These are phyloP conservation scores for Genyomyrus donnyi DNA, from an alignment of 2,113 vertebrate genomes.

Conservation along the genomic window DNA sequence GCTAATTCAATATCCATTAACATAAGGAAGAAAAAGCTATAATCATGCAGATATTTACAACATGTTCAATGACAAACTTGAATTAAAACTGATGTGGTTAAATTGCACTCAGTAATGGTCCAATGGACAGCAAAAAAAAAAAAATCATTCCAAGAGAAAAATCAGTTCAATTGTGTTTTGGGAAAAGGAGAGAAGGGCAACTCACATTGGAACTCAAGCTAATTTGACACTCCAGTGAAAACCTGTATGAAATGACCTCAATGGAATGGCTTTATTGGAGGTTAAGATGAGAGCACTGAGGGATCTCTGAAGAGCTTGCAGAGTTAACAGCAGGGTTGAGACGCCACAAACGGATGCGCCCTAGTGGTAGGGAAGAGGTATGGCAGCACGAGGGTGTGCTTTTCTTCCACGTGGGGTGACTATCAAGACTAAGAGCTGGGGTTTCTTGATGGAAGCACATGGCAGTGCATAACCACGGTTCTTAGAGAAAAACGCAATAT, in stretches of 20 bases:
- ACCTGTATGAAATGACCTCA: background rate
- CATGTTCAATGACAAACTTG: background rate
- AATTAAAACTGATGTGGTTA: conserved; percentile 3
- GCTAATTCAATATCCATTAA: background rate
- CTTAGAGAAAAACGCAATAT: background rate
- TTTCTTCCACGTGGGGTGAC: background rate
- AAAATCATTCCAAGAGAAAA: background rate
- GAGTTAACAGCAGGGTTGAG: background rate
- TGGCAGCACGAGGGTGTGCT: background rate
- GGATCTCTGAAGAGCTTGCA: background rate
- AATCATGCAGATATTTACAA: conserved; percentile 1
- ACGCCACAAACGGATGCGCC: background rate
- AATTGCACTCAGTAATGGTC: background rate
- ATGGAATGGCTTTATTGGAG: background rate
- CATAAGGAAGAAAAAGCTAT: background rate
- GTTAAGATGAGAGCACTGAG: background rate
- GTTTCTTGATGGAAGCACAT: background rate
- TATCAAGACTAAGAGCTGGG: background rate
- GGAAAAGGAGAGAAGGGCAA: background rate
- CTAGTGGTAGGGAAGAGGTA: background rate
- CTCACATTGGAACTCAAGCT: background rate
- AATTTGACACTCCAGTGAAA: background rate
- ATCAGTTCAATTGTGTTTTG: background rate
- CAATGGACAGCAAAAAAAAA: conserved; percentile 17
- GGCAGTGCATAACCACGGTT: background rate